Conservation (phyloP, 1,140 invertebrate species). For the Scaptomyza hsui region DNA sequence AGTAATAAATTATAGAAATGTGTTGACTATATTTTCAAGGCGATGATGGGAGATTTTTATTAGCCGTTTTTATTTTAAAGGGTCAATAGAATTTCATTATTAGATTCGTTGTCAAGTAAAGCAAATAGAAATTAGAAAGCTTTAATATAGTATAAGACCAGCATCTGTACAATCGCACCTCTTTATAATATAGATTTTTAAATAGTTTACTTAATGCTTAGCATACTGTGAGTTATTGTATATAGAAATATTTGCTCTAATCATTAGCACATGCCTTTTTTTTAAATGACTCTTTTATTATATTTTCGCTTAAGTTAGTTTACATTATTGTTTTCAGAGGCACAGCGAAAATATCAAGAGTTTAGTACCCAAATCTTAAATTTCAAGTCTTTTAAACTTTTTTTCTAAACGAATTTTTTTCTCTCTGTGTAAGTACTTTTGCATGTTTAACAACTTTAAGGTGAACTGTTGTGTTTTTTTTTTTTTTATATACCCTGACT, state of each 20-base stretch:
- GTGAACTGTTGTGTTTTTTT: not conserved
- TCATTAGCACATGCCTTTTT: slow-evolving; percentile 11
- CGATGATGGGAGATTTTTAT: too few relatives aligned
- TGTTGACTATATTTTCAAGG: too few relatives aligned
- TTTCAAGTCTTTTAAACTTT: not conserved
- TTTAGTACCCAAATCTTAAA: not conserved
- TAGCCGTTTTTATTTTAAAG: not conserved
- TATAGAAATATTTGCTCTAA: slow-evolving; percentile 5
- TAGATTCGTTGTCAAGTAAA: not conserved
- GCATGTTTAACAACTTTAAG: not conserved
- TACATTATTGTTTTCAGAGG: slow-evolving; percentile 1
- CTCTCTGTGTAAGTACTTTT: slow-evolving; percentile 5
- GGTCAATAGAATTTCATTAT: not conserved
- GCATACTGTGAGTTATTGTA: slow-evolving; percentile 26
- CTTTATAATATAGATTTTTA: not conserved
- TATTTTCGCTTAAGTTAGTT: not conserved
- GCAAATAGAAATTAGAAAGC: not conserved
- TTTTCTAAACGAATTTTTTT: too few relatives aligned
- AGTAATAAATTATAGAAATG: too few relatives aligned
- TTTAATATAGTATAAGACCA: not conserved
- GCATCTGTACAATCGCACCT: not conserved
- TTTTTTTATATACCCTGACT: not conserved
- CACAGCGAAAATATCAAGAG: not conserved
- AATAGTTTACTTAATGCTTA: slow-evolving; percentile 18
- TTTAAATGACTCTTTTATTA: not conserved